Base-by-base conservation (phyloP, 2,888 invertebrate genomes). In the Epiperipatus broadwayi region DNA sequence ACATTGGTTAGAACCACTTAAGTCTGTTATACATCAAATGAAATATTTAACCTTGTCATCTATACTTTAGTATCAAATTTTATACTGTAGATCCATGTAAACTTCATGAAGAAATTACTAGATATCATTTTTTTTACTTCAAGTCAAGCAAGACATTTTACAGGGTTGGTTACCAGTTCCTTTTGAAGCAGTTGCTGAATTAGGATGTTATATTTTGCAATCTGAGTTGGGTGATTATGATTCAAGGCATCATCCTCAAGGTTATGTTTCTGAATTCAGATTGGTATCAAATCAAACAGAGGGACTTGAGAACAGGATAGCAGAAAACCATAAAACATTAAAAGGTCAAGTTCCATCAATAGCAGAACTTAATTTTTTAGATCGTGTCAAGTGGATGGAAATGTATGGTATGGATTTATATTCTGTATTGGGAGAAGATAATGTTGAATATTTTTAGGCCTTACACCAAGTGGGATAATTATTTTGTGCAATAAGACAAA, bases 391-490 rank as follows among this genome's bases (percentile, higher is more conserved):
- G 70, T 91, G 91, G 91, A 70, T 91, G 53, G 91, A 93, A 60
- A 85, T 91, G 83, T 93, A 91, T 57, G 93, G 93, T 36, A 89
- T 91, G 35, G 91, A 93, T 66, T 70, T 91, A 50, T 91, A 93
- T 66, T 87, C 87, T 37, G 91, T 91, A 44, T 64, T 87, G 73
- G 85, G 85, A 43, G 89, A 91, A 67, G 87, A 89, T 62, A 87
- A 81, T 56, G 81, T 85, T 45, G 91, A 91, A 60, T 91, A 91
- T 64, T 91, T 84, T 68, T 93, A 56, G 91, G 89, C 42, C 65
- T 93, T 53, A 91, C 91, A 48, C 91, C 91, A 41, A 85, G 85
- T 59, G 91, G 91, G 45, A 79, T 93, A 57, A 78, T 91, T 56
- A 78, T 93, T 43, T 68, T 91, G 53, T 72, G 87, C 51, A 89